Base-by-base conservation (phyloP, 2,888 invertebrate species). In the Syrista parreyssii region DNA sequence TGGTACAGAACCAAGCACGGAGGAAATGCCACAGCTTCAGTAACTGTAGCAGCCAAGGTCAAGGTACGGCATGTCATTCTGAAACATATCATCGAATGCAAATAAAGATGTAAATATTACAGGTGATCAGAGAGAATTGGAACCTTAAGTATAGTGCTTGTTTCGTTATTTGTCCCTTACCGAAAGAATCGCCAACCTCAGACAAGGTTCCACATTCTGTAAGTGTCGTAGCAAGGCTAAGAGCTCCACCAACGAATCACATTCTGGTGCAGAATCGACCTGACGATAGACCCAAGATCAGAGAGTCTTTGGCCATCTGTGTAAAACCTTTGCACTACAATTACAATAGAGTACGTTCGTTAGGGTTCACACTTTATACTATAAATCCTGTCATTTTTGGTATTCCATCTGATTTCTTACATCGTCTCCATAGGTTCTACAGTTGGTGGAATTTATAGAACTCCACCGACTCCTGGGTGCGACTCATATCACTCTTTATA, bases 91-190 rank as follows among this genome's bases (percentile, higher is more conserved):
- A 23, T 12, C 31, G 31, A 76, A 78, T 12, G 34, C 11, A 34
- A 23, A 30, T 31, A 74, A 36, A 79, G 55, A 55, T 55, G 71
- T 33, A 11, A 31, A 71, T 11, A 31, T 71, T 71, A 71, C 71
- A 95, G 96, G 95, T 97, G 4, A 98, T 98, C 79, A 93, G 97
- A 33, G 98, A 98, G 90, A 98, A 98, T 90, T 98, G 98, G 98
- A 98, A 97, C 90, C 92, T 98, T 35, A 97, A 97, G 89, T 98
- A 97, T 92, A 97, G 97, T 89, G 98, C 98, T 12, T 96, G 96
- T 86, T 98, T 97, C 90, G 94, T 98, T 35, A 92, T 97, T 81
- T 98, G 98, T 86, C 95, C 96, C 12, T 92, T 97, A 79, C 94
- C 94, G 55, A 92, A 93, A 74, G 94, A 94, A 77, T 90, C 93